Conservation (phyloP, 2,888 invertebrate species). For the Panorpa germanica region DNA sequence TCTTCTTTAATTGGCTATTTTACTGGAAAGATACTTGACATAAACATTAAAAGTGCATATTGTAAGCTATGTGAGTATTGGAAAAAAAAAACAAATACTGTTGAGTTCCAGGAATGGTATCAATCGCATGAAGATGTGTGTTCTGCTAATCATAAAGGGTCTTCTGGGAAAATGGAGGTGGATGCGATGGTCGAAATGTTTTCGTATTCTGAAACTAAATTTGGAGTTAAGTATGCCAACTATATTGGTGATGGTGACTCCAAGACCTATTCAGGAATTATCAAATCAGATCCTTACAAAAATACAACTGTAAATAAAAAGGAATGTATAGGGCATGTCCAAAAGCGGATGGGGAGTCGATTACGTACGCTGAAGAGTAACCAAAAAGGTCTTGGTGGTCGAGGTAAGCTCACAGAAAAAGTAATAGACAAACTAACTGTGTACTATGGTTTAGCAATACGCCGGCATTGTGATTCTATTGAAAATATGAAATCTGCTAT, state of each 20-base stretch:
- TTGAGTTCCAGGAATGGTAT: constrained; percentile 12
- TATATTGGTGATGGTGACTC: too few relatives aligned
- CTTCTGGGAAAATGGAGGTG: constrained; percentile 14
- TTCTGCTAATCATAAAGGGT: constrained; percentile 12
- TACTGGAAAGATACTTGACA: constrained; percentile 12
- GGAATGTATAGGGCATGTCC: constrained; percentile 6
- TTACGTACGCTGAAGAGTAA: constrained; percentile 10
- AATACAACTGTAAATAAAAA: constrained; percentile 8
- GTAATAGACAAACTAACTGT: constrained; percentile 10
- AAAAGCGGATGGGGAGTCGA: constrained; percentile 13
- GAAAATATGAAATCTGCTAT: constrained; percentile 9
- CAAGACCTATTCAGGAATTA: constrained; percentile 11
- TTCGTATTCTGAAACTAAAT: constrained; percentile 10
- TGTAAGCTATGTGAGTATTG: constrained; percentile 12
- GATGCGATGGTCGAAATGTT: constrained; percentile 13
- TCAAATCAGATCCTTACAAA: constrained; percentile 11
- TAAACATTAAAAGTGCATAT: constrained; percentile 11
- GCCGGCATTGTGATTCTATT: constrained; percentile 9
- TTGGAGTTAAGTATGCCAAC: constrained; percentile 11
- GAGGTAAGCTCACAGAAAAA: constrained; percentile 11
- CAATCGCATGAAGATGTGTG: constrained; percentile 12
- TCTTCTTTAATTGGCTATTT: constrained; percentile 12
- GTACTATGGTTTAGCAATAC: constrained; percentile 11
- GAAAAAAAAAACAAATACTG: constrained; percentile 11
- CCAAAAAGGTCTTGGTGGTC: constrained; percentile 9